phyloP scores from a whole-genome alignment of 92 coral and sea anemone species.

The Parazoanthus swiftii region DNA sequence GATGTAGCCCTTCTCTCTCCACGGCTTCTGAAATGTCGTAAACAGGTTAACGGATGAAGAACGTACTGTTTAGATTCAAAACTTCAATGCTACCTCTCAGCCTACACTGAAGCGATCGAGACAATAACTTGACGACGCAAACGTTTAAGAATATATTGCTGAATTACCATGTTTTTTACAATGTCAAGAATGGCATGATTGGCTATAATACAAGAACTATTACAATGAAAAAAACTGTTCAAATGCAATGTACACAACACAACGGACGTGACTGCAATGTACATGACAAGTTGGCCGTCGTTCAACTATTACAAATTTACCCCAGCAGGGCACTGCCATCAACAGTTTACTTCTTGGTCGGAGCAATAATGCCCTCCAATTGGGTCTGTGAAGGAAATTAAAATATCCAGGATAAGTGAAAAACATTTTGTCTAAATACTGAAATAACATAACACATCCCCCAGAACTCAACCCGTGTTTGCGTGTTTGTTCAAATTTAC shows the following conservation, averaged over 20 bases:
- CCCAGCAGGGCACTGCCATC: background rate
- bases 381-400: constrained; percentile 75
- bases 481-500: no score
- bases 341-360: constrained; percentile 83
- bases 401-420: background rate
- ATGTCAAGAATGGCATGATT: background rate
- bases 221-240: background rate
- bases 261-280: background rate
- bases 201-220: constrained; percentile 25
- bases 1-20: no score
- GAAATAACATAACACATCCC: background rate
- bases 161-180: constrained; percentile 7
- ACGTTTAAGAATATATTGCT: background rate
- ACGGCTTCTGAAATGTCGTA: no score
- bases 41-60: no score
- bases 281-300: background rate
- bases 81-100: background rate
- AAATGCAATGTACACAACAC: background rate
- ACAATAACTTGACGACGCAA: background rate
- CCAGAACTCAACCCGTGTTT: no score
- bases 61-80: no score
- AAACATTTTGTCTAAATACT: background rate
- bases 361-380: constrained; percentile 98
- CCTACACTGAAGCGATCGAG: background rate
- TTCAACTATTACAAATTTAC: constrained; percentile 1